phyloP scores from a whole-genome alignment of 2,888 invertebrate genomes.

The Prosopocoilus inquinatus region DNA sequence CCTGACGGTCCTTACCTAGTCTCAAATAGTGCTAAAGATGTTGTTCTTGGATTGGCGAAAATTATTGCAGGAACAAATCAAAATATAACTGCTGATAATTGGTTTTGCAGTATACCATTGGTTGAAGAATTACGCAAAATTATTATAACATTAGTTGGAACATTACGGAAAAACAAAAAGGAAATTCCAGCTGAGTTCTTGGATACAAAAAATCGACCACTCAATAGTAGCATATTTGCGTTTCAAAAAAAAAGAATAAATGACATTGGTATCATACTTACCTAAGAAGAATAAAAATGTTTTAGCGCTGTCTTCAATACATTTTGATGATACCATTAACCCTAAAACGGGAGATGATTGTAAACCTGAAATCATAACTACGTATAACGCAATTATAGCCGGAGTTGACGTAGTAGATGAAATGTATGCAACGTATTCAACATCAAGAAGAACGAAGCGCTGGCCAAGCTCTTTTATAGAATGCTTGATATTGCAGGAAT shows the following conservation, averaged over 20 bases:
- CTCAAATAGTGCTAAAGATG: constrained; percentile 3
- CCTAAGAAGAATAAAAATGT: constrained; percentile 31
- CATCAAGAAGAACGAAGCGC: constrained; percentile 3
- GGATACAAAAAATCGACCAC: constrained; percentile 3
- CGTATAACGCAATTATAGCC: not conserved
- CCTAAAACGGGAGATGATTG: not conserved
- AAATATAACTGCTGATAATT: not conserved
- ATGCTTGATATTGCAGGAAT: constrained; percentile 4
- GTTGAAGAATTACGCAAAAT: not conserved
- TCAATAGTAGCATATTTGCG: constrained; percentile 20
- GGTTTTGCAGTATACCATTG: not conserved
- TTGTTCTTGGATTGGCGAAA: constrained; percentile 9
- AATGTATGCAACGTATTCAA: constrained; percentile 3
- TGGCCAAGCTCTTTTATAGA: constrained; percentile 7
- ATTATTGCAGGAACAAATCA: constrained; percentile 4
- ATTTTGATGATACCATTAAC: not conserved
- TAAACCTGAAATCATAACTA: not conserved
- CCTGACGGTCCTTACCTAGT: too few species aligned
- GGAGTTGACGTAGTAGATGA: too few species aligned
- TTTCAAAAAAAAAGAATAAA: constrained; percentile 30
- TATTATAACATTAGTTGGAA: too few species aligned
- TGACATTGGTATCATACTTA: constrained; percentile 31
- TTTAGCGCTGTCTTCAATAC: constrained; percentile 23
- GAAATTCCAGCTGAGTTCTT: not conserved
- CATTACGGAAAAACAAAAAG: not conserved